Conservation (phyloP, 2,797 vertebrate species). For the Galago senegalensis region DNA sequence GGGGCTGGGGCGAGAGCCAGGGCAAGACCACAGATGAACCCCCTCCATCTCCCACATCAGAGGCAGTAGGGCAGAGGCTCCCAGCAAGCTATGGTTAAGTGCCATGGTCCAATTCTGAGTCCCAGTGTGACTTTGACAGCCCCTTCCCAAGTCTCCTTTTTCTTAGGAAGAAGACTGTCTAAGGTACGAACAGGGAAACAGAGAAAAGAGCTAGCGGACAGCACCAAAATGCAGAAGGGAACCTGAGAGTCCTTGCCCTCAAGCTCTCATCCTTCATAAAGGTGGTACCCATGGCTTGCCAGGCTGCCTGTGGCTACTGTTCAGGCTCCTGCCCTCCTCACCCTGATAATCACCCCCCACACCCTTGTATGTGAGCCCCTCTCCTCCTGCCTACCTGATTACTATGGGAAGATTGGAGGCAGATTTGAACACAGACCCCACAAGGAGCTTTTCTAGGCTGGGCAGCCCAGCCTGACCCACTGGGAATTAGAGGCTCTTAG, state of each 20-base stretch:
- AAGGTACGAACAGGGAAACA: background rate
- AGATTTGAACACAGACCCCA: background rate
- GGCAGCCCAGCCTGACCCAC: background rate
- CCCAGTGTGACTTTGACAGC: constrained; percentile 6
- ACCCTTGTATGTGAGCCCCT: background rate
- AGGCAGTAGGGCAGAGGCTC: constrained; percentile 48
- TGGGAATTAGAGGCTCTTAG: background rate
- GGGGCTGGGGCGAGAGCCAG: constrained; percentile 81
- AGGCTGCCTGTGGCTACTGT: background rate
- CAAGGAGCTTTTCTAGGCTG: background rate
- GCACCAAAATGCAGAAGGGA: background rate
- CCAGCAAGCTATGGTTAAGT: constrained; percentile 28
- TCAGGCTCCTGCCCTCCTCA: background rate
- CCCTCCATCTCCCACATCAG: constrained; percentile 62
- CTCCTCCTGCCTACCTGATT: background rate
- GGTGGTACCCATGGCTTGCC: background rate
- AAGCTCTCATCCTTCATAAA: background rate
- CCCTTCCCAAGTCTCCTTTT: background rate
- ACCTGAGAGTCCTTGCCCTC: background rate
- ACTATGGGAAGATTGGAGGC: background rate
- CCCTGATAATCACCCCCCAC: background rate
- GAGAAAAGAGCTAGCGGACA: background rate
- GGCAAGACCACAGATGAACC: constrained; percentile 78
- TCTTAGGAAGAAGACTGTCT: background rate
- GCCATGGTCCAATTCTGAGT: constrained; percentile 4